Percentiles rank a stretch among this genome's conserved stretches.
Evolutionary conservation across 53 echinoderm and acorn worm genomes (phyloP).

Genomic region (Echinarachnius parma): DNA sequence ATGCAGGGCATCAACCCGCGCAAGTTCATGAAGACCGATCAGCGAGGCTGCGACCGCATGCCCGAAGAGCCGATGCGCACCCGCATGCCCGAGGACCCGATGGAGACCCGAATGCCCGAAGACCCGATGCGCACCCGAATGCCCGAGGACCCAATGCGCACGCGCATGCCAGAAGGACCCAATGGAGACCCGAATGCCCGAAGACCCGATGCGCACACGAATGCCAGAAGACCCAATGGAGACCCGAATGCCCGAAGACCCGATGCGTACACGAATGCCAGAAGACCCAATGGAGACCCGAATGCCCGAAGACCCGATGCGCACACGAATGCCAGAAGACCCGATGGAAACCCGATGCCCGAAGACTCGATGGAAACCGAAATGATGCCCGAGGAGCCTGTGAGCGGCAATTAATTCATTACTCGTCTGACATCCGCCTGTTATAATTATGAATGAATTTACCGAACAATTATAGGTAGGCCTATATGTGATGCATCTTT

Average conservation of each 20-base stretch:
- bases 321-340: too few relatives aligned
- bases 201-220: background rate
- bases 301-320: background rate
- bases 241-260: background rate
- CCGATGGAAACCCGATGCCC: too few relatives aligned
- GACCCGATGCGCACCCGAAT: too few relatives aligned
- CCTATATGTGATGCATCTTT: too few relatives aligned
- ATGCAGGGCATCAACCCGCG: constrained; percentile 18
- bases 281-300: background rate
- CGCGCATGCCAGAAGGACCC: background rate
- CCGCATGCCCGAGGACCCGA: background rate
- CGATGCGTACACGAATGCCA: background rate
- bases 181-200: background rate
- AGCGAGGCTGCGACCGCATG: background rate
- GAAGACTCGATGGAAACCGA: too few relatives aligned
- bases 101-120: background rate
- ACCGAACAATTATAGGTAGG: too few relatives aligned
- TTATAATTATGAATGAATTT: too few relatives aligned
- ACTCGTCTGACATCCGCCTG: too few relatives aligned
- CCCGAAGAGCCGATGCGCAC: background rate
- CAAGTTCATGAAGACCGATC: constrained; percentile 1
- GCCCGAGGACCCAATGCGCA: constrained; percentile 22
- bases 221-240: background rate
- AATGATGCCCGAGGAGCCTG: too few relatives aligned
- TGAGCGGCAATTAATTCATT: too few relatives aligned